Evolutionary conservation across 2,888 invertebrate genomes (phyloP), one percentile per base, ranked within the genome.

Genomic region (Drosophila nr. fundita): DNA sequence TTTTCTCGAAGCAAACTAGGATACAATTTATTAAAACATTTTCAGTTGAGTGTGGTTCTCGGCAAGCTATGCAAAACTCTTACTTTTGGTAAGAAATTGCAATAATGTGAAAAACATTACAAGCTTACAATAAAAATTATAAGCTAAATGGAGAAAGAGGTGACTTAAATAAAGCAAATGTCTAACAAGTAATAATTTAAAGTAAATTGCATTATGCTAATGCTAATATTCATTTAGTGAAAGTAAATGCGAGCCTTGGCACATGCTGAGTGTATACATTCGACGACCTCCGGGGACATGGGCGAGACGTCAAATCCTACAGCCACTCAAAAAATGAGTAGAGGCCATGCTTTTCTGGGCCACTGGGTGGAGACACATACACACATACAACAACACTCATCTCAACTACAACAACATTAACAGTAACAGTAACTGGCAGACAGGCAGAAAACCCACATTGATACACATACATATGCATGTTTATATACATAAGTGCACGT

Each of bases 261-360:
- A 50, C 53, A 63, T 27, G 50, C 73, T 66, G 42, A 55, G 57
- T 65, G 65, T 48, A 67, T 59, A 76, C 73, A 69, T 74, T 71
- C 74, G 84, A 80, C 76, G 87, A 82, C 87, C 84, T 84, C 87
- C 59, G 49, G 54, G 60, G 54, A 66, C 54, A 45, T 32, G 49
- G 48, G 54, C 65, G 45, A 71, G 54, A 60, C 57, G 32, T n/a
- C 15, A 74, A 68, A 68, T 70, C 49, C 58, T 67, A 75, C 80
- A 80, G 63, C 53, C 79, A 75, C 73, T 82, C 62, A 62, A 70
- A 63, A 30, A 36, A 36, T 34, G 50, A 21, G 49, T 52, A 55
- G 53, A 30, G 64, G 59, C 59, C 79, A 50, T 34, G 59, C 60
- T 38, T 68, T 68, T 65, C 45, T 83, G 71, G 73, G 82, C 63